These are phyloP conservation scores for Taeniopygia guttata DNA, from an alignment of 2,797 vertebrate genomes.

Conservation along the genomic window DNA sequence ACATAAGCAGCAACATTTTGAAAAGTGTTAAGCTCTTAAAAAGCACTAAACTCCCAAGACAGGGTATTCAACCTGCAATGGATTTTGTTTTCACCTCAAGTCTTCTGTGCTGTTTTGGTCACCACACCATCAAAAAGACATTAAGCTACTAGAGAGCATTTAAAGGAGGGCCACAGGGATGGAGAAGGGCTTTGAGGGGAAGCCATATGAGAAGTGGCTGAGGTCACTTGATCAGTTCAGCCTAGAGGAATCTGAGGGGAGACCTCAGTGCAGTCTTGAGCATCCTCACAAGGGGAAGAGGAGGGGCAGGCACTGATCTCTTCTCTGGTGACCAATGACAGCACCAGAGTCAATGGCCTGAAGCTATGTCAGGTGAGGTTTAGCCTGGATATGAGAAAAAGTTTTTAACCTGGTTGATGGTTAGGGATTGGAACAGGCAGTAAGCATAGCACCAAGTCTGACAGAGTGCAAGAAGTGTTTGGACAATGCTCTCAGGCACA, in stretches of 20 bases:
- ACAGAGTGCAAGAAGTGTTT: background rate
- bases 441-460: background rate
- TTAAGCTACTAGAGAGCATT: background rate
- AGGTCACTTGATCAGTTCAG: background rate
- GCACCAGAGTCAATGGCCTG: background rate
- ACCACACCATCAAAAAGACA: background rate
- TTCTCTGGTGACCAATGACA: background rate
- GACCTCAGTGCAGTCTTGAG: background rate
- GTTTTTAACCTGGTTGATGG: background rate
- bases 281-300: no score
- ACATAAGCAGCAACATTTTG: background rate
- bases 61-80: background rate
- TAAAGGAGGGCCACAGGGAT: accelerated
- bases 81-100: background rate
- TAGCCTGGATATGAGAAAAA: background rate
- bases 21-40: background rate
- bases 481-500: accelerated
- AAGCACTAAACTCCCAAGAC: background rate
- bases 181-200: background rate
- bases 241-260: no score
- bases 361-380: background rate
- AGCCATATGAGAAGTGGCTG: accelerated
- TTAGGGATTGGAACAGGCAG: background rate
- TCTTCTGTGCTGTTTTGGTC: background rate
- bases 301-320: no score